Conservation (phyloP, 37 sponge, comb jelly and placozoan species). For the Bolinopsis microptera region DNA sequence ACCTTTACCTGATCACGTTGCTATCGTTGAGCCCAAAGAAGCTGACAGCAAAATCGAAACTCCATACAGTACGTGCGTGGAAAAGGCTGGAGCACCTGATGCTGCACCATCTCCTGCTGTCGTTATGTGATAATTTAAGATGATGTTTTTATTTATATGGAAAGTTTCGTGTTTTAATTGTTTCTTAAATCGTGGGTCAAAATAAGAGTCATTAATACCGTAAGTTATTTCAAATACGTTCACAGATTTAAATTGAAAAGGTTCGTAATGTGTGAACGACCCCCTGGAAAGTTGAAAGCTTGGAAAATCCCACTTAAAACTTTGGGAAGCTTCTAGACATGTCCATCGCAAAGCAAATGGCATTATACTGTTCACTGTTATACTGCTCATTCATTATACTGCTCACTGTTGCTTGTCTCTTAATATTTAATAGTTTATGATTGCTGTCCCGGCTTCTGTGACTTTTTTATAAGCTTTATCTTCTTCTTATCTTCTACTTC, state of each 20-base stretch:
- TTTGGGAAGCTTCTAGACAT: too few species aligned
- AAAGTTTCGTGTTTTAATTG: neutral
- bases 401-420: too few species aligned
- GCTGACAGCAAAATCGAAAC: conserved; percentile 62
- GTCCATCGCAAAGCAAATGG: too few species aligned
- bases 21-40: conserved; percentile 93
- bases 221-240: too few species aligned
- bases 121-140: conserved; percentile 24
- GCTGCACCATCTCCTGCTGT: neutral
- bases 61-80: conserved; percentile 25
- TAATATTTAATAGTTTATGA: too few species aligned
- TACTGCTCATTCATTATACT: too few species aligned
- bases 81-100: neutral
- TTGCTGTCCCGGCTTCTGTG: conserved; percentile 7
- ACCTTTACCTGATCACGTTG: conserved; percentile 94
- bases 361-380: too few species aligned
- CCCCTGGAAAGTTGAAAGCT: too few species aligned
- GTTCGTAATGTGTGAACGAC: too few species aligned
- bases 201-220: too few species aligned
- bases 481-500: conserved; percentile 34
- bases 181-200: neutral
- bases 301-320: too few species aligned
- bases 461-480: neutral
- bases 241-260: too few species aligned
- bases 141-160: conserved; percentile 59